Percentiles rank a stretch among this genome's conserved stretches.
phyloP scores from a whole-genome alignment of 2,888 invertebrate species.

The Leptinotarsa peninsularis region DNA sequence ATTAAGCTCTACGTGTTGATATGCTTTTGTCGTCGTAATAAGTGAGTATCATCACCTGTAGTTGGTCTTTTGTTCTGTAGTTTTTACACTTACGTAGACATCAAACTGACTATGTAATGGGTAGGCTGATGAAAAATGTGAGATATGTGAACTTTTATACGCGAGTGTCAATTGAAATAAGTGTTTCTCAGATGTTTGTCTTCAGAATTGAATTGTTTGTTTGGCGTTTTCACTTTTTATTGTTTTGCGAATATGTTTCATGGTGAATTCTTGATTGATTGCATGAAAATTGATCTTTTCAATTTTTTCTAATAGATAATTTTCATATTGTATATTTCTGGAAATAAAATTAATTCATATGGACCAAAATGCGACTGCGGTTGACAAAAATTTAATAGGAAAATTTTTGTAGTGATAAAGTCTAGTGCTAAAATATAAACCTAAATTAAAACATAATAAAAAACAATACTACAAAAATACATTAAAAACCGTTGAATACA shows the following conservation, averaged over 20 bases:
- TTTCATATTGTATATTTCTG: no score
- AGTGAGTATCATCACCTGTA: constrained; percentile 49
- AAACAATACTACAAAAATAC: no score
- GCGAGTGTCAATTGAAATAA: constrained; percentile 6
- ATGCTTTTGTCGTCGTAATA: constrained; percentile 48
- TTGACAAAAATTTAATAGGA: no score
- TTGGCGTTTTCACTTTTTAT: neutral
- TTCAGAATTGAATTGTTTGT: constrained; percentile 5
- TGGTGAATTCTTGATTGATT: neutral
- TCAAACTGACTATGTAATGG: constrained; percentile 39
- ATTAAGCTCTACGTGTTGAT: constrained; percentile 43
- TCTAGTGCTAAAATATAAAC: no score
- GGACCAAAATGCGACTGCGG: no score
- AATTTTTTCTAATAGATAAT: neutral
- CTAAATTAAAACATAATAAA: no score
- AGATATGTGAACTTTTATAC: constrained; percentile 17
- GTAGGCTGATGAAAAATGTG: neutral
- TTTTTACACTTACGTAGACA: constrained; percentile 39
- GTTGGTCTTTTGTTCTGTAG: constrained; percentile 44
- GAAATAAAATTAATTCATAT: no score
- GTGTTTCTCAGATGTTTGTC: constrained; percentile 1
- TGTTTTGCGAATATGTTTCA: neutral
- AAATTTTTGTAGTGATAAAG: no score
- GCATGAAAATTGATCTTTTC: neutral
- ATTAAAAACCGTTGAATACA: no score